Conservation (phyloP, 2,797 vertebrate species). For the Chelmon rostratus region DNA sequence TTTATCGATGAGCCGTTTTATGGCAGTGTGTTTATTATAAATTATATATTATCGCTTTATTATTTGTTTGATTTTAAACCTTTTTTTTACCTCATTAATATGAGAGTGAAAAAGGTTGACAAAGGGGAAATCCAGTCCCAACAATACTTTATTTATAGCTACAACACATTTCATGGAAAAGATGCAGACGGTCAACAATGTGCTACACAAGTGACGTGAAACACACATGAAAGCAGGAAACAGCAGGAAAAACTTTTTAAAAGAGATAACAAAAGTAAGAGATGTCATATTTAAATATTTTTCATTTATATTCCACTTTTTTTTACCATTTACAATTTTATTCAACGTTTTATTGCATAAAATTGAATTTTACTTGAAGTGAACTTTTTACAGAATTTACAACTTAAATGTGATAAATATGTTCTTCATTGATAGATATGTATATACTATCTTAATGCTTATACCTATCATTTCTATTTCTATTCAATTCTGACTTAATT, state of each 20-base stretch:
- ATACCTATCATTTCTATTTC: neutral
- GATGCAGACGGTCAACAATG: neutral
- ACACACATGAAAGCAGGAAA: neutral
- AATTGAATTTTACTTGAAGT: neutral
- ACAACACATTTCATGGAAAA: neutral
- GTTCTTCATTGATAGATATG: neutral
- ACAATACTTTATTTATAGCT: neutral
- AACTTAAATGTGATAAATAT: neutral
- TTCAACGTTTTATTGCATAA: neutral
- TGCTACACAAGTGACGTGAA: neutral
- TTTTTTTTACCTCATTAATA: neutral
- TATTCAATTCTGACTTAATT: neutral
- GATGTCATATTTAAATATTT: no score
- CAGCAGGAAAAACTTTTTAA: neutral
- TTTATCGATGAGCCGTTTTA: fast-evolving
- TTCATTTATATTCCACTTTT: no score
- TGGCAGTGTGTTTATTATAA: neutral
- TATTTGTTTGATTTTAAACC: neutral
- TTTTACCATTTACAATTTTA: neutral
- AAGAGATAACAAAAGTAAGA: neutral
- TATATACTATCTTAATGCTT: neutral
- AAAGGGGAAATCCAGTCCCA: no score
- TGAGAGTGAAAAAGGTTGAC: no score
- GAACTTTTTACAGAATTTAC: neutral
- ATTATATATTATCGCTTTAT: neutral